Evolutionary conservation across 1,140 invertebrate species (phyloP).

Genomic region (Megalonaias nervosa): DNA sequence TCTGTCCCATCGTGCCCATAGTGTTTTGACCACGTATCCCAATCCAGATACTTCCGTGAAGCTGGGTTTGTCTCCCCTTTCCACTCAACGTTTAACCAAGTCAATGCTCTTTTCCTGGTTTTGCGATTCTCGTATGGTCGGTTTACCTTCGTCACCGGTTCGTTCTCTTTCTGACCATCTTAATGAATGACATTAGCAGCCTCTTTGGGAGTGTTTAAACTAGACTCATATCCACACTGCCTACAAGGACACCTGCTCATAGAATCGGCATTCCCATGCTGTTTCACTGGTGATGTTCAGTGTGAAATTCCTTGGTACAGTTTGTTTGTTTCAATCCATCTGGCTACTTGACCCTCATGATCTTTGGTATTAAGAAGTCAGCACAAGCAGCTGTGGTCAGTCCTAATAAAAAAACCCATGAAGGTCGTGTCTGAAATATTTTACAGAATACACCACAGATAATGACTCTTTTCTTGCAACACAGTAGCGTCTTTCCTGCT

Average conservation of each 20-base stretch:
- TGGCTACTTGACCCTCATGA: slow-evolving; percentile 21
- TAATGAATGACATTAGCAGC: too few relatives aligned
- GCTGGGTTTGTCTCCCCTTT: too few relatives aligned
- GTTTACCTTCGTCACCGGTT: too few relatives aligned
- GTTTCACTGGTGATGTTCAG: slow-evolving; percentile 45
- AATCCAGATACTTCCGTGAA: too few relatives aligned
- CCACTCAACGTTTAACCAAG: too few relatives aligned
- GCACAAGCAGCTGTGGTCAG: slow-evolving; percentile 8
- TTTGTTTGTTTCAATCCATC: slow-evolving; percentile 52
- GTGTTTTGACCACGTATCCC: too few relatives aligned
- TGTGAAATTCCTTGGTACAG: slow-evolving; percentile 44
- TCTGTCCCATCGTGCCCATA: too few relatives aligned
- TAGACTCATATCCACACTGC: slow-evolving; percentile 7
- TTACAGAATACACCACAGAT: slow-evolving; percentile 28
- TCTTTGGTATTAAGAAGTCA: slow-evolving; percentile 20
- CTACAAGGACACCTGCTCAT: slow-evolving; percentile 33
- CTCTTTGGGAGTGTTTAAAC: too few relatives aligned
- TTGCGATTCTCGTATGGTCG: too few relatives aligned
- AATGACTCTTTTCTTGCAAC: slow-evolving; percentile 42
- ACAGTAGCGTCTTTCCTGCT: slow-evolving; percentile 72
- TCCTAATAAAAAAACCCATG: slow-evolving; percentile 1
- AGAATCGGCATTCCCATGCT: slow-evolving; percentile 50
- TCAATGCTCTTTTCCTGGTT: too few relatives aligned
- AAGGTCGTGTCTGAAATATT: slow-evolving; percentile 8
- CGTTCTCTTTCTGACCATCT: too few relatives aligned